phyloP scores from a whole-genome alignment of 2,888 invertebrate species.

The Polia nebulosa region DNA sequence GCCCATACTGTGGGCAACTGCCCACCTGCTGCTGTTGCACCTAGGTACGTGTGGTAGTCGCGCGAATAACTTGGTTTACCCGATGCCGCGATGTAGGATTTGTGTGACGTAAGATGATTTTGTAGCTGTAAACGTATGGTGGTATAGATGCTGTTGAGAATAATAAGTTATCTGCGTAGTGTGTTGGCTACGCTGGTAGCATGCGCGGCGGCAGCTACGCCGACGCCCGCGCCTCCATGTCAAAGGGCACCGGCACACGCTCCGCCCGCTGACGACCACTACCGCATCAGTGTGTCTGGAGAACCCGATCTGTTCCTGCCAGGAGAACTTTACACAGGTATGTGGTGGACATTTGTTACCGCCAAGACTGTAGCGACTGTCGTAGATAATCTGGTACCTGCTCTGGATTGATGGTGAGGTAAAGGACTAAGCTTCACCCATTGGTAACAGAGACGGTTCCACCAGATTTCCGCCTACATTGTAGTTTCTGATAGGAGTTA shows the following conservation, averaged over 20 bases:
- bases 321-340: slow-evolving; percentile 95
- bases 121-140: neutral
- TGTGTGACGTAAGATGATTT: neutral
- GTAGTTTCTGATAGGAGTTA: neutral
- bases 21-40: neutral
- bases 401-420: neutral
- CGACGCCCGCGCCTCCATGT: slow-evolving; percentile 64
- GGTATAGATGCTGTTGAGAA: neutral
- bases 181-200: slow-evolving; percentile 24
- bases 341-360: slow-evolving; percentile 43
- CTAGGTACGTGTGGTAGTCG: no score
- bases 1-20: neutral
- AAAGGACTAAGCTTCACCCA: neutral
- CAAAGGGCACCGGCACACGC: slow-evolving; percentile 82
- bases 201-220: slow-evolving; percentile 4
- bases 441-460: neutral
- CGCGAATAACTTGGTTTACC: neutral
- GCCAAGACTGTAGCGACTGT: neutral
- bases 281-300: slow-evolving; percentile 93
- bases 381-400: neutral
- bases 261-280: slow-evolving; percentile 93
- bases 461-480: neutral
- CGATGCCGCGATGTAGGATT: neutral
- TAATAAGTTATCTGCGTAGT: slow-evolving; percentile 17
- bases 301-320: slow-evolving; percentile 94